A percentile compares a stretch with the other conserved stretches of the same genome.
Evolutionary conservation across 2,797 vertebrate species (phyloP).

Genomic region (Leptodactylus fallax): DNA sequence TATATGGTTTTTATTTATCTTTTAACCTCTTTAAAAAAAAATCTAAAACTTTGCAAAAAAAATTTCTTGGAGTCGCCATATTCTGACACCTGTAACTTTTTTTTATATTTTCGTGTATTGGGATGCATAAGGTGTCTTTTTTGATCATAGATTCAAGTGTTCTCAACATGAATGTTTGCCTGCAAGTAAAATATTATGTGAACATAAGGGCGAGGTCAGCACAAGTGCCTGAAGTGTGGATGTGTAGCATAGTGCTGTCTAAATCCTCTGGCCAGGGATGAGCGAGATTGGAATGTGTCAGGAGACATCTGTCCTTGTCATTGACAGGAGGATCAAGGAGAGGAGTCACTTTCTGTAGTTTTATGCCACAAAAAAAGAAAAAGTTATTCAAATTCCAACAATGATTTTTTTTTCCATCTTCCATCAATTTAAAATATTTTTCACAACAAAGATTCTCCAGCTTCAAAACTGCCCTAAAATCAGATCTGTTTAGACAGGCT

Average conservation of each 20-base stretch:
- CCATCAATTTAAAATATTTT: no score
- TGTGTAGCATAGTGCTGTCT: slow-evolving; percentile 23
- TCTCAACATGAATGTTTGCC: background rate
- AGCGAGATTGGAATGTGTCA: slow-evolving; percentile 43
- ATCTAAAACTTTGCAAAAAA: no score
- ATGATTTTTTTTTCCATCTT: background rate
- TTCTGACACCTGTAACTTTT: no score
- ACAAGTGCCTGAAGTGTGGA: slow-evolving; percentile 20
- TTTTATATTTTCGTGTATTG: no score
- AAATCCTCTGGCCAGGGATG: slow-evolving; percentile 34
- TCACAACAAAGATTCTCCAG: no score
- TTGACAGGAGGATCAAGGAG: slow-evolving; percentile 16
- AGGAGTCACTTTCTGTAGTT: background rate
- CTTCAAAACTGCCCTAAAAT: no score
- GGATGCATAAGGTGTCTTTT: no score
- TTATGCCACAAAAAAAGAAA: background rate
- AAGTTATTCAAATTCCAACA: background rate
- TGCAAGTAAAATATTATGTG: background rate
- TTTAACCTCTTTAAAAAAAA: no score
- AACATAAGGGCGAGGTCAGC: slow-evolving; percentile 34
- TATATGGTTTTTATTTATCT: no score
- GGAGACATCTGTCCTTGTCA: slow-evolving; percentile 51
- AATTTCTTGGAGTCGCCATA: no score
- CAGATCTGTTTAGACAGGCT: no score
- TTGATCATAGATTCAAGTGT: background rate